A percentile compares a stretch with the other conserved stretches of the same genome.
Conservation (phyloP, 2,113 vertebrate genomes). For the Ailurus styani region DNA sequence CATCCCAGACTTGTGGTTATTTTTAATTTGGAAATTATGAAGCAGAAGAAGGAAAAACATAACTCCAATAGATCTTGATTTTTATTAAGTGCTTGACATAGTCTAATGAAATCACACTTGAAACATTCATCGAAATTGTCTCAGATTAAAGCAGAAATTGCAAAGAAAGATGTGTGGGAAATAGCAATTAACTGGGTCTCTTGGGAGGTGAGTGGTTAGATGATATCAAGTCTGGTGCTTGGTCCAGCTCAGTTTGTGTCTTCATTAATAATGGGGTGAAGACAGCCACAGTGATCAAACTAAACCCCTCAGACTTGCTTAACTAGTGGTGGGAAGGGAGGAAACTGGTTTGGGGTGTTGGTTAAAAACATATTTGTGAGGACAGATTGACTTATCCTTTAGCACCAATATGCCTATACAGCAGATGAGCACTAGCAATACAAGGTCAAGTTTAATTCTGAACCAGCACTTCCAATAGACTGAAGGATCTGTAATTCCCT, state of each 20-base stretch:
- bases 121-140: constrained; percentile 13
- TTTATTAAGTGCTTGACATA: constrained; percentile 1
- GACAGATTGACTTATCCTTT: neutral
- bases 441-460: neutral
- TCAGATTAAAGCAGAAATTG: neutral
- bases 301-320: neutral
- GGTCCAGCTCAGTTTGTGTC: neutral
- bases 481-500: neutral
- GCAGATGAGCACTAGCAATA: neutral
- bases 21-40: constrained; percentile 5
- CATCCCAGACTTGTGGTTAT: neutral
- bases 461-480: neutral
- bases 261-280: neutral
- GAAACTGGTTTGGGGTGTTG: neutral
- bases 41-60: neutral
- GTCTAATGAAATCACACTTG: constrained; percentile 51
- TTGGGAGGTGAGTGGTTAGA: neutral
- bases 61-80: neutral
- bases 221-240: neutral
- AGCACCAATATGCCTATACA: neutral
- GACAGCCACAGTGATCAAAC: neutral
- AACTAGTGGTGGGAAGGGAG: neutral
- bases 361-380: neutral
- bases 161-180: neutral
- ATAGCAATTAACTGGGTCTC: neutral